phyloP scores from a whole-genome alignment of 2,888 invertebrate species.

The Reticulitermes lucifugus region DNA sequence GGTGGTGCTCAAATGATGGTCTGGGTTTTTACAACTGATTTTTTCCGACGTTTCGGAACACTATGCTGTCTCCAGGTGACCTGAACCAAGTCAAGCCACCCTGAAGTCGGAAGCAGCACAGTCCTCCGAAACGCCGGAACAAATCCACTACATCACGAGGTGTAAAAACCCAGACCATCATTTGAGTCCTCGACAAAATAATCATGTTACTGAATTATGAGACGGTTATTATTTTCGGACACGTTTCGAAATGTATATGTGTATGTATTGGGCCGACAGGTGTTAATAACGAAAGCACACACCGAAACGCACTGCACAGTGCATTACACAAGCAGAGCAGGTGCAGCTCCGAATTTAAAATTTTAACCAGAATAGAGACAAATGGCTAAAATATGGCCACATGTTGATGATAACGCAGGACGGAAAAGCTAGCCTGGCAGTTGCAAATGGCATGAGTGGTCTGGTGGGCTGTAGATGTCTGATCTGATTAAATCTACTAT shows the following conservation, averaged over 20 bases:
- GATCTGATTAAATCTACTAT: slow-evolving; percentile 27
- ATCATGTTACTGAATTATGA: background rate
- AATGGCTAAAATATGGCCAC: slow-evolving; percentile 19
- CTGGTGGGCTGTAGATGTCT: background rate
- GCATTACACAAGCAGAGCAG: background rate
- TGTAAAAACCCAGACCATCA: too few species aligned
- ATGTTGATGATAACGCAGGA: background rate
- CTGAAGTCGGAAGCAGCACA: too few species aligned
- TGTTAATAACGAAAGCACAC: background rate
- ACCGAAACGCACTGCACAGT: background rate
- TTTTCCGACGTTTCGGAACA: too few species aligned
- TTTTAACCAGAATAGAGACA: slow-evolving; percentile 22
- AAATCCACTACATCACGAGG: too few species aligned
- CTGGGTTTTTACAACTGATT: too few species aligned
- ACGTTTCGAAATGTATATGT: background rate
- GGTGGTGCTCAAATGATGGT: too few species aligned
- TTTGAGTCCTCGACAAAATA: too few species aligned
- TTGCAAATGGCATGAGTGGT: slow-evolving; percentile 16
- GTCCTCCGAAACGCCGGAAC: too few species aligned
- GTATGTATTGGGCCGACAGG: background rate
- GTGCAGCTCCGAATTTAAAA: background rate
- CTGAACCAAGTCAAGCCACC: too few species aligned
- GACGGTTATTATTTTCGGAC: background rate
- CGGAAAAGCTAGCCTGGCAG: background rate
- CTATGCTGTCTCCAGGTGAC: too few species aligned